Evolutionary conservation across 2,797 vertebrate genomes (phyloP), one percentile per base, ranked within the genome.

Genomic region (Catharus ustulatus): DNA sequence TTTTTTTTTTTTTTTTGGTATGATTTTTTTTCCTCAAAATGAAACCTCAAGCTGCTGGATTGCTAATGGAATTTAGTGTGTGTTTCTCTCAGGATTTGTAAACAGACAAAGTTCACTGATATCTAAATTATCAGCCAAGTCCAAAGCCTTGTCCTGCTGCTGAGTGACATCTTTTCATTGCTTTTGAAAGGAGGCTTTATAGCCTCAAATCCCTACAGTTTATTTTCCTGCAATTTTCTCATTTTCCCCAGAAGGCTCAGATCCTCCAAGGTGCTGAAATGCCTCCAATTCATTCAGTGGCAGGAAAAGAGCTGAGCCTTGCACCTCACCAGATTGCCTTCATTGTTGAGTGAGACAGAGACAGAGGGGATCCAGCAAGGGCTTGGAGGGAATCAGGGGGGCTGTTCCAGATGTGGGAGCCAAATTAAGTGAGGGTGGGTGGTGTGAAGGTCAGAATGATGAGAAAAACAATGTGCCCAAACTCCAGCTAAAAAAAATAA

Each of bases 11-110:
- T 22, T 46, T 46, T 46, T 48, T 6, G 5, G 0, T 6, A 1
- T 46, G 1, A 21, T 48, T 7, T 36, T 5, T 0, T 9, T 43
- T 20, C 17, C 27, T 85, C 48, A 83, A 93, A 89, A 88, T 23
- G 27, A 92, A 95, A 83, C 32, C 15, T 55, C 26, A 17, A 87
- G 59, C 75, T 95, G 69, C 78, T 85, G 87, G 54, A 83, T 63
- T 83, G 75, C 69, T 95, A 87, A 89, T 96, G 86, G 94, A 92
- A 93, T 97, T 95, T 90, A 80, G 61, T n/a, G 30, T 82, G 89
- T 92, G 29, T 94, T 90, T 95, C 94, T 97, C 95, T 91, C 11
- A 8, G 91, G 90, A 83, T 95, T 96, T 97, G 93, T 93, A 97
- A 95, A 90, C 62, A 96, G 96, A 93, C 76, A 85, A 84, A 96